phyloP scores from a whole-genome alignment of 1,140 invertebrate genomes.

The Drosophila fuyamai region DNA sequence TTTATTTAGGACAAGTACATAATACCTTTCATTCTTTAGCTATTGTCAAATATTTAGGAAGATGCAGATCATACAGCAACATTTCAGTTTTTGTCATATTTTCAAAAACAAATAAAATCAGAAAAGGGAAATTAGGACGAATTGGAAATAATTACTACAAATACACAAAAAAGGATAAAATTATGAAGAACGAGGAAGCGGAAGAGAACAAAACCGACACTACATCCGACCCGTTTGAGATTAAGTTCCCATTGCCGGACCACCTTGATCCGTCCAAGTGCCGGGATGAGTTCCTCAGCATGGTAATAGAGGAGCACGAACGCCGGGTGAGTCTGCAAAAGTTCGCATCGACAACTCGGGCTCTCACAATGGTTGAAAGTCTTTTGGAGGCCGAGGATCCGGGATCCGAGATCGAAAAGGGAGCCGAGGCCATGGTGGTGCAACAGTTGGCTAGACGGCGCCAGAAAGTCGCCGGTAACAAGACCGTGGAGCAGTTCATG shows the following conservation, averaged over 20 bases:
- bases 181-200: neutral
- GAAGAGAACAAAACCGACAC: neutral
- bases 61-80: neutral
- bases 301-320: neutral
- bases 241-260: conserved; percentile 43
- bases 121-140: neutral
- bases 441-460: neutral
- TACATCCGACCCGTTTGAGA: neutral
- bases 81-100: neutral
- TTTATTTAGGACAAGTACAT: too few relatives aligned
- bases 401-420: neutral
- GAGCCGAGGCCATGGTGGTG: conserved; percentile 22
- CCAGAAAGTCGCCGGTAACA: neutral
- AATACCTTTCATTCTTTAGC: too few relatives aligned
- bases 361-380: too few relatives aligned
- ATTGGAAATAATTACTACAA: neutral
- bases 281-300: conserved; percentile 45
- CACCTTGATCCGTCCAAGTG: conserved; percentile 38
- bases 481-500: neutral
- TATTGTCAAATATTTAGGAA: too few relatives aligned
- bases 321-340: neutral
- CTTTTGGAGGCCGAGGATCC: too few relatives aligned
- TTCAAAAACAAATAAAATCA: neutral
- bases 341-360: too few relatives aligned
- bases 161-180: neutral